Evolutionary conservation across 2,113 vertebrate genomes (phyloP).

Genomic region (Salvelinus sp.): DNA sequence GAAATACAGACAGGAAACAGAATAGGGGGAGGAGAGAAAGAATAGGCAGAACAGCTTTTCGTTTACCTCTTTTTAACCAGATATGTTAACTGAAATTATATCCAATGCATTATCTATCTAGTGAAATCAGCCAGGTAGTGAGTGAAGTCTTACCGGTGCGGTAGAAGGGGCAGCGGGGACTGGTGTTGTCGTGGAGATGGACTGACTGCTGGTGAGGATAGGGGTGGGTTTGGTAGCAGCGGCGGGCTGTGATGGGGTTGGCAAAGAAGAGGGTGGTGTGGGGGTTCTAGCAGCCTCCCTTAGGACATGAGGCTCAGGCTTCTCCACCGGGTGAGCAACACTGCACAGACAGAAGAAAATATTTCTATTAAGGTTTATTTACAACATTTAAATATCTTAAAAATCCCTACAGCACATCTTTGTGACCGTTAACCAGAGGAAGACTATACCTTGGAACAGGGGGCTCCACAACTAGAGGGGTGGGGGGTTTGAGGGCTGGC

Average conservation of each 20-base stretch:
- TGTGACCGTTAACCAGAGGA: background rate
- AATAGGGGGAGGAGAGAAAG: background rate
- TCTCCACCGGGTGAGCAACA: slow-evolving; percentile 53
- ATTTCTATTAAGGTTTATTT: background rate
- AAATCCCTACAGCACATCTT: background rate
- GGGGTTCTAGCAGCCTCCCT: slow-evolving; percentile 54
- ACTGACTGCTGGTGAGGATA: slow-evolving; percentile 29
- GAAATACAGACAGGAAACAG: background rate
- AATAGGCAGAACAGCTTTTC: background rate
- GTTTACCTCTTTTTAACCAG: background rate
- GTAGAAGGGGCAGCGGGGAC: slow-evolving; percentile 28
- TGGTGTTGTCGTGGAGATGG: slow-evolving; percentile 21
- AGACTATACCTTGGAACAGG: slow-evolving; percentile 55
- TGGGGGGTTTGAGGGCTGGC: slow-evolving; percentile 24
- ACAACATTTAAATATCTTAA: background rate
- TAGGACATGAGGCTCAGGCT: slow-evolving; percentile 60
- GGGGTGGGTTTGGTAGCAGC: slow-evolving; percentile 12
- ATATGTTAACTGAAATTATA: background rate
- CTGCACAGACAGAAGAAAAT: slow-evolving; percentile 21
- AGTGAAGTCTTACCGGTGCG: slow-evolving; percentile 51
- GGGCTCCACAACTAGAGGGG: slow-evolving; percentile 27
- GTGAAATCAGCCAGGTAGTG: background rate
- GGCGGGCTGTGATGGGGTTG: slow-evolving; percentile 19
- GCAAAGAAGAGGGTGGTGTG: background rate
- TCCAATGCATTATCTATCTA: background rate